These are phyloP conservation scores for Campylomormyrus numenius DNA, from an alignment of 2,113 vertebrate genomes.

Conservation along the genomic window DNA sequence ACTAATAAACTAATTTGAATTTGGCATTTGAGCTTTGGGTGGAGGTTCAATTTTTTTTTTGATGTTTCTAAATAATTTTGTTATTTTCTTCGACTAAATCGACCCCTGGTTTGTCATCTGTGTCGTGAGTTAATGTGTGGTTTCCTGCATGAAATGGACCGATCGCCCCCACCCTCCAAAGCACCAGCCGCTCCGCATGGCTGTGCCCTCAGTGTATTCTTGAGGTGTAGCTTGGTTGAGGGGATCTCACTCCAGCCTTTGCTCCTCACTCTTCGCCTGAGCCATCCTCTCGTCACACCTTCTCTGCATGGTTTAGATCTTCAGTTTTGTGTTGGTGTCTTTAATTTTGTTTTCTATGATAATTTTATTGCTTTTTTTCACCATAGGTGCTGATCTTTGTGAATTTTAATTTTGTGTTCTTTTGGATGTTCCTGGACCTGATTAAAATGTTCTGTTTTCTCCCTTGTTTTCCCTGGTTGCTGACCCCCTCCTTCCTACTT, in stretches of 20 bases:
- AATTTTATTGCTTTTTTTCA: slow-evolving; percentile 39
- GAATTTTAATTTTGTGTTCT: slow-evolving; percentile 57
- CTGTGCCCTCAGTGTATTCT: slow-evolving; percentile 32
- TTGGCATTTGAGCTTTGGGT: background rate
- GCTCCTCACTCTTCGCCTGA: background rate
- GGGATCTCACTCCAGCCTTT: slow-evolving; percentile 25
- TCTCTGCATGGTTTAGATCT: slow-evolving; percentile 45
- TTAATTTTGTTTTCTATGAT: slow-evolving; percentile 44
- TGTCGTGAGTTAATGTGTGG: slow-evolving; percentile 52
- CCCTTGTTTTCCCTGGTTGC: slow-evolving; percentile 89
- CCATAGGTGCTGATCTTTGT: slow-evolving; percentile 63
- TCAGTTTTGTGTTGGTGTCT: slow-evolving; percentile 54
- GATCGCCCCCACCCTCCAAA: slow-evolving; percentile 31
- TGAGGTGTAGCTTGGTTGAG: slow-evolving; percentile 35
- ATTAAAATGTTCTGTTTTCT: slow-evolving; percentile 99
- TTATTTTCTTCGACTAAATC: slow-evolving; percentile 71
- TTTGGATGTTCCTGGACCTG: slow-evolving; percentile 75
- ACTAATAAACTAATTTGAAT: slow-evolving; percentile 4
- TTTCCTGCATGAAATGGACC: slow-evolving; percentile 78
- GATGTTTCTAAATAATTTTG: slow-evolving; percentile 54
- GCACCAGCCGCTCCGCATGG: background rate
- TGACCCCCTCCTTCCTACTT: slow-evolving; percentile 91
- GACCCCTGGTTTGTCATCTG: slow-evolving; percentile 75
- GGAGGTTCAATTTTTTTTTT: slow-evolving; percentile 18
- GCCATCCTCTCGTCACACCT: slow-evolving; percentile 9